phyloP scores from a whole-genome alignment of 2,888 invertebrate genomes.

The Eupsilia transversa region DNA sequence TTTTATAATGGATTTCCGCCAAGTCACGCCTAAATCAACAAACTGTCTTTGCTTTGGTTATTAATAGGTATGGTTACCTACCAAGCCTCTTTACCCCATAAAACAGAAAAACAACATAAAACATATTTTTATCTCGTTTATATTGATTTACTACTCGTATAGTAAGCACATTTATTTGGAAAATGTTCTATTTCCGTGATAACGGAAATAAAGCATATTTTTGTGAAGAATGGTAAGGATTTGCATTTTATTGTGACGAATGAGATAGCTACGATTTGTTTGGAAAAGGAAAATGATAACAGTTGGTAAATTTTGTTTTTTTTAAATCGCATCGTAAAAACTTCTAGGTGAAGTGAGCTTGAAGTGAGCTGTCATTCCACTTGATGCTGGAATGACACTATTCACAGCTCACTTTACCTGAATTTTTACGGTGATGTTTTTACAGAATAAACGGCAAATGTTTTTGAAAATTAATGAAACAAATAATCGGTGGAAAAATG shows the following conservation, averaged over 20 bases:
- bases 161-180: slow-evolving; percentile 20
- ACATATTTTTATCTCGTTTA: slow-evolving; percentile 16
- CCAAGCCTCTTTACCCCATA: neutral
- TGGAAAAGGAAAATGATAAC: neutral
- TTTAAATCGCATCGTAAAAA: too few relatives aligned
- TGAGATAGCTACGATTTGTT: neutral
- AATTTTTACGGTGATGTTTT: too few relatives aligned
- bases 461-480: neutral
- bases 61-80: neutral
- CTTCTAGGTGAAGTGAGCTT: too few relatives aligned
- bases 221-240: slow-evolving; percentile 16
- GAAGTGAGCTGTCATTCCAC: too few relatives aligned
- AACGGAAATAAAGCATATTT: slow-evolving; percentile 26
- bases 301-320: too few relatives aligned
- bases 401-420: too few relatives aligned
- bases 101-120: slow-evolving; percentile 17
- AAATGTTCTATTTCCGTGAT: slow-evolving; percentile 16
- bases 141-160: slow-evolving; percentile 14
- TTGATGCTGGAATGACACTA: too few relatives aligned
- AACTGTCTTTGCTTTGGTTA: neutral
- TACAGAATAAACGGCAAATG: too few relatives aligned
- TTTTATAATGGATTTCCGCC: too few relatives aligned
- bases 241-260: slow-evolving; percentile 22
- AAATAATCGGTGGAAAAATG: neutral
- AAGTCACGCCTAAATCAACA: too few relatives aligned